These are phyloP conservation scores for Neodiprion virginianus DNA, from an alignment of 1,140 invertebrate species.

Conservation along the genomic window DNA sequence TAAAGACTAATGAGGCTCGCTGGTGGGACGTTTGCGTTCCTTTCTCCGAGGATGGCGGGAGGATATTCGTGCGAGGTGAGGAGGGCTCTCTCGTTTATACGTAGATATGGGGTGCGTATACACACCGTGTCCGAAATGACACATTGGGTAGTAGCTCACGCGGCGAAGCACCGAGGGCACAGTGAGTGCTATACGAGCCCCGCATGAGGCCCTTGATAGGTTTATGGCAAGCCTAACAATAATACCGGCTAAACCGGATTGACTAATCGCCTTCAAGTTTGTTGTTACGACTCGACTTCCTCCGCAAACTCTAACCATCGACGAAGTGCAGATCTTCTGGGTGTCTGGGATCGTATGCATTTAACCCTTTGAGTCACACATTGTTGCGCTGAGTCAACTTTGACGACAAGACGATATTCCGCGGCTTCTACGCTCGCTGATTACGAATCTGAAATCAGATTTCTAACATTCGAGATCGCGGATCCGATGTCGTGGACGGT, in stretches of 20 bases:
- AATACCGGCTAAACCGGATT: neutral
- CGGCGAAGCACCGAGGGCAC: neutral
- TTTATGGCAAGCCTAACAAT: neutral
- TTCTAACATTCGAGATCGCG: no score
- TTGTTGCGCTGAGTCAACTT: no score
- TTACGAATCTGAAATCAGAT: no score
- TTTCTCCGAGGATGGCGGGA: neutral
- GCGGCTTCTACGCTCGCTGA: no score
- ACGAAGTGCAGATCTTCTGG: neutral
- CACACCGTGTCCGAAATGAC: neutral
- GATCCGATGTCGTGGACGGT: no score
- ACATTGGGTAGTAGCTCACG: constrained; percentile 2
- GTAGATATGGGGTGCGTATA: neutral
- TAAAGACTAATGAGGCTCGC: no score
- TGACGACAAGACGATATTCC: no score
- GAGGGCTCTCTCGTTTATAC: neutral
- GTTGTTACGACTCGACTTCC: neutral
- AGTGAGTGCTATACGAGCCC: neutral
- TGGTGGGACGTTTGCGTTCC: neutral
- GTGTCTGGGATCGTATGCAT: no score
- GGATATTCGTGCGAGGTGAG: neutral
- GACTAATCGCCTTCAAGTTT: neutral
- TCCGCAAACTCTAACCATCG: constrained; percentile 2
- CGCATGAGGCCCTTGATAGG: neutral
- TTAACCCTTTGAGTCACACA: no score